These are phyloP conservation scores for Sinocyclocheilus anophthalmus DNA, from an alignment of 2,113 vertebrate species.

Conservation along the genomic window DNA sequence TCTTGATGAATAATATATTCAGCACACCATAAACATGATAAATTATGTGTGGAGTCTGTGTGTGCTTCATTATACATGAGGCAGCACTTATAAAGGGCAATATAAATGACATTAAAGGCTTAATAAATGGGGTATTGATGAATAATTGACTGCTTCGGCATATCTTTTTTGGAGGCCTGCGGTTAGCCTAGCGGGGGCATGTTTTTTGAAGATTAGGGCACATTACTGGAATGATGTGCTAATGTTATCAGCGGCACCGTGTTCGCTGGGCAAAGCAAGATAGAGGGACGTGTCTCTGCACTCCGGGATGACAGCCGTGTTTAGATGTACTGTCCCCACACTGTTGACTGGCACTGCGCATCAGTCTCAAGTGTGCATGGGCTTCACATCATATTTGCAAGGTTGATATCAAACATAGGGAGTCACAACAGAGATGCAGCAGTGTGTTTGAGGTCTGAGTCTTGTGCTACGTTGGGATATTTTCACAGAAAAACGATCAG, in stretches of 20 bases:
- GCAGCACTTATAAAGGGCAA: slow-evolving; percentile 66
- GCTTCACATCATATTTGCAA: slow-evolving; percentile 90
- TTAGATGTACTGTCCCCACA: slow-evolving; percentile 84
- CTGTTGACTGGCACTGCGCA: slow-evolving; percentile 85
- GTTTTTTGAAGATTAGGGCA: slow-evolving; percentile 67
- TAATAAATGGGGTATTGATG: slow-evolving; percentile 78
- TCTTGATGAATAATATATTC: slow-evolving; percentile 72
- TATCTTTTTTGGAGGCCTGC: slow-evolving; percentile 41
- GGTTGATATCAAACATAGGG: slow-evolving; percentile 83
- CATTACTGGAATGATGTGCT: slow-evolving; percentile 61
- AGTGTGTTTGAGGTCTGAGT: slow-evolving; percentile 47
- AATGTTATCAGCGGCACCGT: slow-evolving; percentile 73
- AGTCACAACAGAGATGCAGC: slow-evolving; percentile 73
- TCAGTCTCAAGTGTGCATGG: slow-evolving; percentile 89
- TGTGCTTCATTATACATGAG: slow-evolving; percentile 76
- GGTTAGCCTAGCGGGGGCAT: slow-evolving; percentile 44
- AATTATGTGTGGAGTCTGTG: slow-evolving; percentile 68
- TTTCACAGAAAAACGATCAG: background rate
- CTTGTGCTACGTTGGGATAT: background rate
- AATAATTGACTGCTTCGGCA: slow-evolving; percentile 75
- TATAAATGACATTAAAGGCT: slow-evolving; percentile 74
- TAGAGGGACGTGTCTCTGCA: slow-evolving; percentile 39
- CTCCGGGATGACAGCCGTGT: slow-evolving; percentile 81
- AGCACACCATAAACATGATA: slow-evolving; percentile 75
- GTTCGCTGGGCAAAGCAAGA: slow-evolving; percentile 49